Base-by-base conservation (phyloP, 2,888 invertebrate species). In the Mesodorylaimus sp. region DNA sequence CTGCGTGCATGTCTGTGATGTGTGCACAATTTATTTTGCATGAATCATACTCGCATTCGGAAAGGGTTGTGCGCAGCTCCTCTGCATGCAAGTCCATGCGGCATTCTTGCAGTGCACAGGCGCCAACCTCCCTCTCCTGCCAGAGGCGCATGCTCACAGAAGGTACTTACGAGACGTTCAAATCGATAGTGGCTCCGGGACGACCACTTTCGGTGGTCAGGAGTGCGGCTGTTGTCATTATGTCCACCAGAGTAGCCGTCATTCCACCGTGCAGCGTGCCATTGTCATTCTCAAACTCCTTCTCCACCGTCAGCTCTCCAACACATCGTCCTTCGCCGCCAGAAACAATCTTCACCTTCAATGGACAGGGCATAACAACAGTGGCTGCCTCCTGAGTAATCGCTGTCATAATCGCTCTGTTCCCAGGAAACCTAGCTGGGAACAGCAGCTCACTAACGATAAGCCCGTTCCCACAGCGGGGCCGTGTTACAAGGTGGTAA, bases 241-340 rank as follows among this genome's bases (percentile, higher is more conserved):
- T 71, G 62, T 83, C 83, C 0, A 84, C 77, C 10, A 88, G 66
- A 0, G 83, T 81, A 2, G 83, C 80, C 2, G 81, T 81, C 59
- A 83, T 77, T 3, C 86, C 89, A 1, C 88, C 88, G 63, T 89
- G 89, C 2, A 89, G 66, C 0, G 77, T 76, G 1, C 83, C 84
- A 29, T 73, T 66, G 16, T 73, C 68, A 68, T 89, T 89, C 1
- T 80, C 69, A 53, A 85, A 81, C 56, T 82, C 80, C 2, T 78
- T 71, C 0, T 71, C 74, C 0, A 88, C 78, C 58, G 74, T 76
- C 61, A 88, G 76, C 66, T 85, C 80, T 21, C 82, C 83, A 27
- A 74, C 66, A 65, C 83, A 79, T 46, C 72, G 74, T 1, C 87
- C 87, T 58, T 78, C 71, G n/a, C 76, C 79, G 26, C 36, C 48